Evolutionary conservation across 2,113 vertebrate genomes (phyloP), one percentile per base, ranked within the genome.

Genomic region (Hipposideros armiger): DNA sequence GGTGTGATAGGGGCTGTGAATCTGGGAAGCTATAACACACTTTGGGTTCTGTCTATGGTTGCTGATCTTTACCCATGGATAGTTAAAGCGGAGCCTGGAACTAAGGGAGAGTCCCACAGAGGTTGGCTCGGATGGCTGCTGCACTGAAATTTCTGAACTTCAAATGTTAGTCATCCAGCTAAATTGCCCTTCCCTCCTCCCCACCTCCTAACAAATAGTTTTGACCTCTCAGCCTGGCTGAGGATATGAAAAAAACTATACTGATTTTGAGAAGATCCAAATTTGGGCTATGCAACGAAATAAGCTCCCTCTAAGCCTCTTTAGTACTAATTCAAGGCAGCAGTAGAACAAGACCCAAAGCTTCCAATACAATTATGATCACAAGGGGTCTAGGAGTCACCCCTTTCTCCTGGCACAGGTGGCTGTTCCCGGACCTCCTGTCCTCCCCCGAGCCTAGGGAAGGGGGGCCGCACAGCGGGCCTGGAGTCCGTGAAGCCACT

Each of bases 401-500:
- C 67, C 8, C 13, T 90, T 97, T 96, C 67, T 92, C 86, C 54
- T 7, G 16, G 20, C 76, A 95, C 73, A 98, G 98, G 97, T 76
- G 69, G 90, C 83, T 93, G 83, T 91, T 95, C 97, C 19, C 10
- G 47, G n/a, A 89, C 84, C 64, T 83, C 92, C 4, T 95, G 87
- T 47, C 64, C 92, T 40, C 70, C 82, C 24, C 73, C 64, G 5
- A 97, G 93, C 26, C 84, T 92, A 26, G 88, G 93, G 36, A 97
- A 97, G 58, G 90, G 96, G 16, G 24, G 22, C 1, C 62, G 72
- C 19, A 28, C 87, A 94, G 84, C 94, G 0, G 82, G 93, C 81
- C 76, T 94, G 78, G 91, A 96, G 54, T 87, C 88, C 0, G 52
- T 83, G 80, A 96, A 87, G 82, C 97, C 97, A 5, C 87, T 98